Percentiles rank a stretch among this genome's conserved stretches.
Conservation (phyloP, 1,140 invertebrate genomes). For the Drosophila malerkotliana region DNA sequence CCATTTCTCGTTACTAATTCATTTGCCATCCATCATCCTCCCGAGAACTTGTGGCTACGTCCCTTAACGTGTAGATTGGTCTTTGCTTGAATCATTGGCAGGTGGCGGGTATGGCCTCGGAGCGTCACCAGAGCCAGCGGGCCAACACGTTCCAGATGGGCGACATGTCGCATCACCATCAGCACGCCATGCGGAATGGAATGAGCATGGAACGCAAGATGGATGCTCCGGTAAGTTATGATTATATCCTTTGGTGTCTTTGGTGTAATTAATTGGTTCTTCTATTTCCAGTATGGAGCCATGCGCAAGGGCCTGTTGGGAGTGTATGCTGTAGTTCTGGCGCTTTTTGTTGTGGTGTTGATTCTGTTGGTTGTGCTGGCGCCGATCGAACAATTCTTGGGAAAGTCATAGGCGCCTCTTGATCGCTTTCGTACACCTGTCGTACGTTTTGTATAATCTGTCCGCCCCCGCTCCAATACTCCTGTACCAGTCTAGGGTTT, state of each 20-base stretch:
- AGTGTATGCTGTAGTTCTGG: constrained; percentile 89
- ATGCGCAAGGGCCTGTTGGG: constrained; percentile 90
- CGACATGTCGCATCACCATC: constrained; percentile 86
- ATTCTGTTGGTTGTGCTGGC: constrained; percentile 90
- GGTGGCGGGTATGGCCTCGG: constrained; percentile 90
- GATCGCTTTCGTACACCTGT: constrained; percentile 2
- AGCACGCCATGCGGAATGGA: constrained; percentile 86
- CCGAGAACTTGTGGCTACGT: constrained; percentile 45
- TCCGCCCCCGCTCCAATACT: constrained; percentile 22
- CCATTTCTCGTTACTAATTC: constrained; percentile 75
- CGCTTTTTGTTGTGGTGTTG: constrained; percentile 87
- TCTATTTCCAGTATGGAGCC: constrained; percentile 87
- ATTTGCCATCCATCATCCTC: constrained; percentile 41
- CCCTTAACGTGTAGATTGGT: constrained; percentile 69
- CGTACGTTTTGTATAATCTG: constrained; percentile 1
- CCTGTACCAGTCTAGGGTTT: constrained; percentile 34
- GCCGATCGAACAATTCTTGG: constrained; percentile 86
- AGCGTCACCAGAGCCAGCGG: constrained; percentile 88
- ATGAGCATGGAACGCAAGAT: constrained; percentile 87
- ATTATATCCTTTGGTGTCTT: background rate
- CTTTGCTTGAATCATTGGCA: constrained; percentile 84
- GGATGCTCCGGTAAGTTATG: constrained; percentile 89
- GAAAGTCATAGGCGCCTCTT: constrained; percentile 32
- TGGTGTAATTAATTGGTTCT: background rate
- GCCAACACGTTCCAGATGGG: constrained; percentile 93